Conservation (phyloP, 2,797 vertebrate genomes). For the Huso huso region DNA sequence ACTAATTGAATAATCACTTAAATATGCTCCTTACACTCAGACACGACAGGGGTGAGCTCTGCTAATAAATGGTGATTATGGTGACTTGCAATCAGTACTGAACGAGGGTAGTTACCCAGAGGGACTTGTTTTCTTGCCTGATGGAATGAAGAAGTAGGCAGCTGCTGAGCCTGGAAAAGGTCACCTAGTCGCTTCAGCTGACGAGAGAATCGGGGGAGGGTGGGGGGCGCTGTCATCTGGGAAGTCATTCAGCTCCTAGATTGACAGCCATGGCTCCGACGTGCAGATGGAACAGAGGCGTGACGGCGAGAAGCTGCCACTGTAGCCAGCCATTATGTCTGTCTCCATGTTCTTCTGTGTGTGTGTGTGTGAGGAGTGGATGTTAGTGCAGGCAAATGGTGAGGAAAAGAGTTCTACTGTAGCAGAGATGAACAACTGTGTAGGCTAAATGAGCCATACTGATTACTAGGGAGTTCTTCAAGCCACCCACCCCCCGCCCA, state of each 20-base stretch:
- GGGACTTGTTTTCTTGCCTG: slow-evolving; percentile 41
- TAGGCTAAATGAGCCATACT: too few relatives aligned
- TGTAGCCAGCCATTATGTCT: slow-evolving; percentile 10
- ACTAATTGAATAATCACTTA: slow-evolving; percentile 53
- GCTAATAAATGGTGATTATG: slow-evolving; percentile 46
- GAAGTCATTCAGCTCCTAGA: slow-evolving; percentile 37
- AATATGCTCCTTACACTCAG: slow-evolving; percentile 43
- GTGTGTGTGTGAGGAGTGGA: slow-evolving; percentile 13
- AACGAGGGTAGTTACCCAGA: slow-evolving; percentile 37
- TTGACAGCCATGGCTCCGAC: slow-evolving; percentile 45
- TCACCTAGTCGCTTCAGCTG: slow-evolving; percentile 55
- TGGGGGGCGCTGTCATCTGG: slow-evolving; percentile 58
- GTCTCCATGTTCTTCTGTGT: slow-evolving; percentile 19
- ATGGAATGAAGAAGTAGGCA: slow-evolving; percentile 54
- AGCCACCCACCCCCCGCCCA: too few relatives aligned
- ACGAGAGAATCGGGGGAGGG: slow-evolving; percentile 54
- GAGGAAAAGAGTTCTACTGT: not conserved
- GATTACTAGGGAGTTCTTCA: too few relatives aligned
- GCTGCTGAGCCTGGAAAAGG: slow-evolving; percentile 57
- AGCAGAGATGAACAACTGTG: not conserved
- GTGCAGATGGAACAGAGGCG: slow-evolving; percentile 59
- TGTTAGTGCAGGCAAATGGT: slow-evolving; percentile 6
- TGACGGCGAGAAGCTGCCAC: slow-evolving; percentile 53
- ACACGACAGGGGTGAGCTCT: slow-evolving; percentile 40
- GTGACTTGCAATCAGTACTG: slow-evolving; percentile 43